Evolutionary conservation across 2,113 vertebrate genomes (phyloP), one percentile per base, ranked within the genome.

Genomic region (Equus quagga): DNA sequence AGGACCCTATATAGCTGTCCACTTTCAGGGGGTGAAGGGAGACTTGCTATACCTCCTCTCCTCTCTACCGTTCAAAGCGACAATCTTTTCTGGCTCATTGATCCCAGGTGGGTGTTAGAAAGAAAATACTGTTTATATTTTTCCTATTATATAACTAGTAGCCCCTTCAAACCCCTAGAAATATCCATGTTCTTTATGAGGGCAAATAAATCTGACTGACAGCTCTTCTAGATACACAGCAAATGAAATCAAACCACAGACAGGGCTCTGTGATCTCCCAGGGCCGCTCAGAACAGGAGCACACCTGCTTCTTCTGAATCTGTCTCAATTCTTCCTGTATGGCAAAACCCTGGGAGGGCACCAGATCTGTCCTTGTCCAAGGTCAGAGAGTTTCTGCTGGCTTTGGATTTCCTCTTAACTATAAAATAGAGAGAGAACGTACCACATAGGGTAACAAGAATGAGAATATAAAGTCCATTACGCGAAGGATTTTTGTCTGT

Each of bases 331-430:
- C 33, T 60, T 82, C 64, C 56, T 65, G 1, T 31, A 72, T 11
- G 10, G 64, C 94, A 70, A 84, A 80, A 72, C 23, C 12, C 70
- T 28, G 4, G 8, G 46, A 84, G 10, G 78, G 36, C 46, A 36
- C 15, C 28, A 44, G 10, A 89, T 33, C 62, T 94, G 67, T 41
- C 92, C 83, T 95, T 92, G 51, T 49, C n/a, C 87, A 94, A 96
- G 69, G 87, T 86, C 73, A 91, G 24, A 51, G 79, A 28, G 58
- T 65, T 89, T 86, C 69, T 6, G 7, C 44, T 26, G 54, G 33
- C 73, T 83, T 69, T 80, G 28, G 36, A 41, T 41, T 41, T 41
- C 36, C 36, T 41, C 36, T 78, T 73, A 85, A 58, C 65, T 93
- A 54, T 26, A 73, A 80, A 83, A 87, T 1, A 64, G 33, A 14